Conservation (phyloP, 2,888 invertebrate genomes). For the Dysmachus trigonus region DNA sequence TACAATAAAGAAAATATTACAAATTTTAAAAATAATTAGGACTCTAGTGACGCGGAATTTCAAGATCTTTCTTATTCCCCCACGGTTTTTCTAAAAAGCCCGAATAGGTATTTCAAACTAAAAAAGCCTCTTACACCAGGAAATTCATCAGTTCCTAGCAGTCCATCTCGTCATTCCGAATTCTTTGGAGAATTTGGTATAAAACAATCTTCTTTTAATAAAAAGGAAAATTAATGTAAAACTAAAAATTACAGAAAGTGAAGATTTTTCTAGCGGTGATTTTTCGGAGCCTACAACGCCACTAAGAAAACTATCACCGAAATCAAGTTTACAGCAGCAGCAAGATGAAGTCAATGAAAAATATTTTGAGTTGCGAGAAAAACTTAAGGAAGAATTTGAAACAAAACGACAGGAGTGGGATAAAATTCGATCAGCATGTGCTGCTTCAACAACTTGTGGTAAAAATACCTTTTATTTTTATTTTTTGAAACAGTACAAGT, state of each 20-base stretch:
- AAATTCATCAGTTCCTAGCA: slow-evolving; percentile 72
- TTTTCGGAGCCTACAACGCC: slow-evolving; percentile 65
- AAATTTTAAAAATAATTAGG: slow-evolving; percentile 51
- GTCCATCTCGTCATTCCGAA: slow-evolving; percentile 73
- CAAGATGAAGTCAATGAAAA: slow-evolving; percentile 76
- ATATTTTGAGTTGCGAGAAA: slow-evolving; percentile 76
- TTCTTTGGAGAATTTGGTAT: slow-evolving; percentile 75
- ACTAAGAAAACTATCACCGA: slow-evolving; percentile 54
- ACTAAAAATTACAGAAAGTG: slow-evolving; percentile 57
- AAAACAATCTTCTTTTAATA: background rate
- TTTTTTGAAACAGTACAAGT: background rate
- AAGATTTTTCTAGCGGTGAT: slow-evolving; percentile 65
- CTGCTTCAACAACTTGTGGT: slow-evolving; percentile 52
- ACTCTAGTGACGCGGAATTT: slow-evolving; percentile 62
- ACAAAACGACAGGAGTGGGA: slow-evolving; percentile 76
- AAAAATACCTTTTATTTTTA: background rate
- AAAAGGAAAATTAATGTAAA: background rate
- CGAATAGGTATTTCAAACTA: slow-evolving; percentile 65
- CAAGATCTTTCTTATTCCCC: slow-evolving; percentile 60
- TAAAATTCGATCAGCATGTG: slow-evolving; percentile 57
- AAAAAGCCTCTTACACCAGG: slow-evolving; percentile 72
- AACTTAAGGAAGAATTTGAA: slow-evolving; percentile 79
- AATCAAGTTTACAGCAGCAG: slow-evolving; percentile 58
- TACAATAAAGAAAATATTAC: background rate
- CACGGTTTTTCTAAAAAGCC: slow-evolving; percentile 64